These are phyloP conservation scores for Nothura maculosa DNA, from an alignment of 2,797 vertebrate species.

Conservation along the genomic window DNA sequence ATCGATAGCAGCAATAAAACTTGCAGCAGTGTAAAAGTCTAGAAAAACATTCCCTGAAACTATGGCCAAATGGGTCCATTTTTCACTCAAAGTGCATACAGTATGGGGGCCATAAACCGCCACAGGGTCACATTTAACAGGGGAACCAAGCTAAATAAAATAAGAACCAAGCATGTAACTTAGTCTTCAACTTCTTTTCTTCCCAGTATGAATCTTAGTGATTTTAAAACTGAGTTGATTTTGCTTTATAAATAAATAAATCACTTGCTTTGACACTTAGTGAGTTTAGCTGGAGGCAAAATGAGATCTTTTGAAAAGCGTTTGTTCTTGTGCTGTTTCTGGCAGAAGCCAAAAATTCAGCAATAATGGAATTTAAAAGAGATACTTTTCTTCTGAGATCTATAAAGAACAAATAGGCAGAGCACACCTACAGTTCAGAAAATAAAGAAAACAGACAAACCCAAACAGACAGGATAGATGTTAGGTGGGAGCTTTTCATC, in stretches of 20 bases:
- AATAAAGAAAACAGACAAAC: not conserved
- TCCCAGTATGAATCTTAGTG: not conserved
- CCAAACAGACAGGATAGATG: not conserved
- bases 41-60: constrained; percentile 76
- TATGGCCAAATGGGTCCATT: constrained; percentile 75
- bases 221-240: not conserved
- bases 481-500: not conserved
- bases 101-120: constrained; percentile 60
- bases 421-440: rapidly evolving
- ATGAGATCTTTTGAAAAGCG: constrained; percentile 13
- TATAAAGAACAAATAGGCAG: not conserved
- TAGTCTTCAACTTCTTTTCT: not conserved
- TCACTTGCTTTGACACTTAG: not conserved
- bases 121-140: constrained; percentile 73
- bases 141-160: constrained; percentile 60
- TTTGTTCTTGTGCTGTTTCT: constrained; percentile 13
- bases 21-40: constrained; percentile 77
- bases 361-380: not conserved
- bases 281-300: constrained; percentile 36
- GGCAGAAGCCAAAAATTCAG: not conserved
- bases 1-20: constrained; percentile 70
- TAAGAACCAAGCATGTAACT: not conserved
- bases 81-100: constrained; percentile 71
- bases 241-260: constrained; percentile 37
- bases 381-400: not conserved